These are phyloP conservation scores for Lutraria lutraria DNA, from an alignment of 2,888 invertebrate genomes.

Conservation along the genomic window DNA sequence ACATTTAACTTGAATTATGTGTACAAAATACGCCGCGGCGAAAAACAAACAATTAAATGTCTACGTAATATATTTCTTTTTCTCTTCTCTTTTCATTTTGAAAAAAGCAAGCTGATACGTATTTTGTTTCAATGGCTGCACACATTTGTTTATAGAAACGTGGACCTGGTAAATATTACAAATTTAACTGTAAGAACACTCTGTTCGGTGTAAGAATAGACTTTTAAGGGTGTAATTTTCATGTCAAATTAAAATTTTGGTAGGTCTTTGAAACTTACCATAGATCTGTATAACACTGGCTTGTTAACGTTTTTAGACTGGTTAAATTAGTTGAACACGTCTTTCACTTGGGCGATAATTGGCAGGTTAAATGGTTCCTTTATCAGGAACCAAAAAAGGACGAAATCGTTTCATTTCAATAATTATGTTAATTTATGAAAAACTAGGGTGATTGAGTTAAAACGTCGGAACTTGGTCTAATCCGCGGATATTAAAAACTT, in stretches of 20 bases:
- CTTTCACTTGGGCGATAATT: background rate
- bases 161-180: too few species aligned
- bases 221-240: background rate
- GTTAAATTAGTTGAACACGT: background rate
- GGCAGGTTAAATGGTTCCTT: slow-evolving; percentile 2
- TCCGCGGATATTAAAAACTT: too few species aligned
- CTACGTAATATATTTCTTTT: too few species aligned
- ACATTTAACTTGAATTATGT: too few species aligned
- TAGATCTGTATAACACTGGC: background rate
- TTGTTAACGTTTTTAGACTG: background rate
- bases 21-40: too few species aligned
- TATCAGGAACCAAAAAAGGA: background rate
- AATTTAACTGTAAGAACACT: too few species aligned
- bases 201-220: too few species aligned
- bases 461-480: background rate
- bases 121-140: too few species aligned
- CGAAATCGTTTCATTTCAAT: background rate
- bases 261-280: background rate
- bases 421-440: background rate
- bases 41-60: too few species aligned
- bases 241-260: slow-evolving; percentile 7
- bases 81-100: too few species aligned
- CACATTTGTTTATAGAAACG: too few species aligned
- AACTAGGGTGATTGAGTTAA: background rate
- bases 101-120: too few species aligned